Percentiles rank a stretch among this genome's conserved stretches.
phyloP scores from a whole-genome alignment of 1,140 invertebrate genomes.

The Berghia stephanieae region DNA sequence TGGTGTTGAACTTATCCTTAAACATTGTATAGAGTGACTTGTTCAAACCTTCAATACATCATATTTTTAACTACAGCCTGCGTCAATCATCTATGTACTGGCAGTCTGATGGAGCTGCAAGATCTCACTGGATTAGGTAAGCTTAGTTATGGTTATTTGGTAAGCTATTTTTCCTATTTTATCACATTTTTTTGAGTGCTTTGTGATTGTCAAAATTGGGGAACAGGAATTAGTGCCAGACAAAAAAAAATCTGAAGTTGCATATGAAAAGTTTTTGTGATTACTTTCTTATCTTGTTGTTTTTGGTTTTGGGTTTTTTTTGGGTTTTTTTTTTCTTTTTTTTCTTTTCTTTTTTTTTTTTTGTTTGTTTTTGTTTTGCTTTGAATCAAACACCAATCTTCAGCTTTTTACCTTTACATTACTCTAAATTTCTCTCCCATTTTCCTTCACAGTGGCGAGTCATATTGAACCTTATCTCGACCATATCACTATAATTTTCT shows the following conservation, averaged over 20 bases:
- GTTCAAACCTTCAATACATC: too few species aligned
- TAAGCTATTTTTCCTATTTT: not conserved
- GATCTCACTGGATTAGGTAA: conserved; percentile 66
- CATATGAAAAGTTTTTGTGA: conserved; percentile 10
- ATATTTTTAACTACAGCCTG: too few species aligned
- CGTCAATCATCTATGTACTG: conserved; percentile 55
- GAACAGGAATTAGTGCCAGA: not conserved
- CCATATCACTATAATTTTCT: too few species aligned
- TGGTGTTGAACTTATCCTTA: too few species aligned
- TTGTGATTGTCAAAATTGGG: not conserved
- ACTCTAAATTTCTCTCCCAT: not conserved
- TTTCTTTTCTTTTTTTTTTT: too few species aligned
- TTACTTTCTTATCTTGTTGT: conserved; percentile 15
- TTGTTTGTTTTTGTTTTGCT: conserved; percentile 2
- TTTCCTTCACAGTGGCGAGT: too few species aligned
- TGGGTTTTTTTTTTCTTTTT: too few species aligned
- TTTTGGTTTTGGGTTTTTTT: too few species aligned
- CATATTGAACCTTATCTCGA: too few species aligned
- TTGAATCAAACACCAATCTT: not conserved
- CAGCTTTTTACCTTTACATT: not conserved
- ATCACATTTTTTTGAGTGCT: too few species aligned
- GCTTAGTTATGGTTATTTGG: not conserved
- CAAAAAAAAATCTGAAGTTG: not conserved
- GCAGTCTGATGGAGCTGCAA: conserved; percentile 65
- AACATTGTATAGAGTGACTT: too few species aligned